Percentiles rank a stretch among this genome's conserved stretches.
phyloP scores from a whole-genome alignment of 2,113 vertebrate genomes.

The Gopherus evgoodei region DNA sequence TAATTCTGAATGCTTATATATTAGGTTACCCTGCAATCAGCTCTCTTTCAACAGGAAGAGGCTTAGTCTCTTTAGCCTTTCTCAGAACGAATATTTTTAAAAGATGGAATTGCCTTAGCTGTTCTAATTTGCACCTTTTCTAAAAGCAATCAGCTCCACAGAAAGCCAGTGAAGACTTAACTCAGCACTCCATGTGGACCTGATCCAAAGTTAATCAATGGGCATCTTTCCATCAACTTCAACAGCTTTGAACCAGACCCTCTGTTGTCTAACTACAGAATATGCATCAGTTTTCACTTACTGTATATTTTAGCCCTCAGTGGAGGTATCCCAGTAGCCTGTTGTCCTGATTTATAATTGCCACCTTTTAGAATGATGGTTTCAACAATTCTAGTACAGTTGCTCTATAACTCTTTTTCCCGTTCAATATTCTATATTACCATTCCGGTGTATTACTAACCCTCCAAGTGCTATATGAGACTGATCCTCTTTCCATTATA shows the following conservation, averaged over 20 bases:
- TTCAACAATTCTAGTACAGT: not conserved
- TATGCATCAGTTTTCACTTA: not conserved
- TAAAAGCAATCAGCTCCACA: not conserved
- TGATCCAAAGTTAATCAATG: not conserved
- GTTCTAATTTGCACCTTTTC: not conserved
- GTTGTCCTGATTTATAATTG: not conserved
- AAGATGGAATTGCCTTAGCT: not conserved
- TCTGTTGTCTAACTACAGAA: not conserved
- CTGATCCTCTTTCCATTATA: not conserved
- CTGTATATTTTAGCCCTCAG: not conserved
- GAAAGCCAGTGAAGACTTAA: not conserved
- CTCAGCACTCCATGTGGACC: not conserved
- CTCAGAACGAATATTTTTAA: not conserved
- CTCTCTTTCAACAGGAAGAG: constrained; percentile 24
- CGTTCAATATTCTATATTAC: not conserved
- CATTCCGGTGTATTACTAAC: not conserved
- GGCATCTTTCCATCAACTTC: not conserved
- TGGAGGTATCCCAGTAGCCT: not conserved
- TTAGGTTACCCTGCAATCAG: constrained; percentile 54
- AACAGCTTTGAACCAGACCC: not conserved
- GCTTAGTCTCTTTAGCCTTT: not conserved
- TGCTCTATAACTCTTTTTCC: not conserved
- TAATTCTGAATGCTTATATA: constrained; percentile 58
- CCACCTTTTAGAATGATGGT: not conserved
- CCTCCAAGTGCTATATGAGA: not conserved